Percentiles rank a stretch among this genome's conserved stretches.
Conservation (phyloP, 2,888 invertebrate species). For the Eupelmus urozonus region DNA sequence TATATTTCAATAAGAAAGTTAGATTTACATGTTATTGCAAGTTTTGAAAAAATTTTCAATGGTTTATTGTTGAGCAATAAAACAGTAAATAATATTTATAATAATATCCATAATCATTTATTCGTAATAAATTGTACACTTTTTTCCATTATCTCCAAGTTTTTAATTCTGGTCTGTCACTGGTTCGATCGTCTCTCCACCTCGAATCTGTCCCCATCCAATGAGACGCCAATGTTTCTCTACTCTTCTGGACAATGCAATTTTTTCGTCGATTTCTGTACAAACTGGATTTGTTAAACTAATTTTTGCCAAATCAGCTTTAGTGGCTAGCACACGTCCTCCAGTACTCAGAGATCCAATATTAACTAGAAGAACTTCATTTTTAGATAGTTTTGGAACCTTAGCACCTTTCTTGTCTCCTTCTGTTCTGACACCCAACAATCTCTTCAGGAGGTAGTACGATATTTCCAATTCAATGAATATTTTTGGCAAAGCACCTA, state of each 20-base stretch:
- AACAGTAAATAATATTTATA: conserved; percentile 21
- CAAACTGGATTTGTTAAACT: conserved; percentile 98
- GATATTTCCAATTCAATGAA: conserved; percentile 99
- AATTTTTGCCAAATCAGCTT: conserved; percentile 98
- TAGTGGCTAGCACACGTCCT: conserved; percentile 95
- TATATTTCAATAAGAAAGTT: neutral
- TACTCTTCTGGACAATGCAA: conserved; percentile 98
- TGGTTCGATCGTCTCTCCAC: conserved; percentile 97
- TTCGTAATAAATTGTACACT: conserved; percentile 55
- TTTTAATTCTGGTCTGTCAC: conserved; percentile 53
- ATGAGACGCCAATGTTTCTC: conserved; percentile 99
- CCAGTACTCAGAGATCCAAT: conserved; percentile 99
- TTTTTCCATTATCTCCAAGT: conserved; percentile 24
- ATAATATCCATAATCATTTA: conserved; percentile 54
- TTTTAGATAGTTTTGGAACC: conserved; percentile 93
- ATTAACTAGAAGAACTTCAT: conserved; percentile 97
- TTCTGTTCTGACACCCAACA: conserved; percentile 98
- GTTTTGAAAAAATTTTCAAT: neutral
- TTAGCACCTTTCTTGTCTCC: conserved; percentile 99
- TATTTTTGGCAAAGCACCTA: conserved; percentile 97
- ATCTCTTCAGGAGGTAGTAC: conserved; percentile 95
- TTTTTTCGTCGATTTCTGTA: conserved; percentile 99
- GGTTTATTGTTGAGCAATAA: neutral
- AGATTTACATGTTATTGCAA: neutral
- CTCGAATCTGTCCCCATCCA: conserved; percentile 99